Percentiles rank a stretch among this genome's conserved stretches.
phyloP scores from a whole-genome alignment of 64 coral and sea anemone genomes.

The Montipora cactus region DNA sequence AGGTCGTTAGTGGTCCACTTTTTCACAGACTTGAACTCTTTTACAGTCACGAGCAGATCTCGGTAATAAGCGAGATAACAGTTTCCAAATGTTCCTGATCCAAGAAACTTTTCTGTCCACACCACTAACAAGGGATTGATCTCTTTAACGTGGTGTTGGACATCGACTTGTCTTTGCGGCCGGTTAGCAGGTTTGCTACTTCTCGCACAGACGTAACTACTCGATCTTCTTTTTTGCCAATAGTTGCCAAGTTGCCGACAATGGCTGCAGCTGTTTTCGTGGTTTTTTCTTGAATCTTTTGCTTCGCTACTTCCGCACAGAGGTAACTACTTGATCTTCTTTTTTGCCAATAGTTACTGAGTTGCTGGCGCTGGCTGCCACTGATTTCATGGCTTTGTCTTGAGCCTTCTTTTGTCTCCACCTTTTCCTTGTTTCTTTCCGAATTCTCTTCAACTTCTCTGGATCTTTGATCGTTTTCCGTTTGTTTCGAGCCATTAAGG shows the following conservation, averaged over 20 bases:
- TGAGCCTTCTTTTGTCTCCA: no score
- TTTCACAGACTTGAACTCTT: constrained; percentile 28
- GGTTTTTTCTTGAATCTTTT: no score
- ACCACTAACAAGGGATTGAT: no score
- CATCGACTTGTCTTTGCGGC: background rate
- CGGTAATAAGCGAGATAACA: constrained; percentile 69
- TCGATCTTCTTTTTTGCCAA: background rate
- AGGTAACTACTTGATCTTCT: background rate
- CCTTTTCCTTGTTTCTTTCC: no score
- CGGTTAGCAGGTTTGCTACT: background rate
- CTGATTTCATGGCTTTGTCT: no score
- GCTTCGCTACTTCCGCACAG: background rate
- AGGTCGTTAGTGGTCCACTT: background rate
- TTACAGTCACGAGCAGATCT: constrained; percentile 54
- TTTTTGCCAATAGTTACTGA: background rate
- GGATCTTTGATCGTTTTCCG: no score
- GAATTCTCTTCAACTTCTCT: no score
- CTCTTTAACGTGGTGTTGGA: background rate
- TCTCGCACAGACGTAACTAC: background rate
- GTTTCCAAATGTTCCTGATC: constrained; percentile 48
- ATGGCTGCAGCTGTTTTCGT: no score
- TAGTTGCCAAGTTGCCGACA: background rate
- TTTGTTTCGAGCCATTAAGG: no score
- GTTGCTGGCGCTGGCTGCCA: no score
- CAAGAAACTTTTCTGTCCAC: constrained; percentile 16